Evolutionary conservation across 2,113 vertebrate genomes (phyloP), one percentile per base, ranked within the genome.

Genomic region (Pantherophis guttatus): DNA sequence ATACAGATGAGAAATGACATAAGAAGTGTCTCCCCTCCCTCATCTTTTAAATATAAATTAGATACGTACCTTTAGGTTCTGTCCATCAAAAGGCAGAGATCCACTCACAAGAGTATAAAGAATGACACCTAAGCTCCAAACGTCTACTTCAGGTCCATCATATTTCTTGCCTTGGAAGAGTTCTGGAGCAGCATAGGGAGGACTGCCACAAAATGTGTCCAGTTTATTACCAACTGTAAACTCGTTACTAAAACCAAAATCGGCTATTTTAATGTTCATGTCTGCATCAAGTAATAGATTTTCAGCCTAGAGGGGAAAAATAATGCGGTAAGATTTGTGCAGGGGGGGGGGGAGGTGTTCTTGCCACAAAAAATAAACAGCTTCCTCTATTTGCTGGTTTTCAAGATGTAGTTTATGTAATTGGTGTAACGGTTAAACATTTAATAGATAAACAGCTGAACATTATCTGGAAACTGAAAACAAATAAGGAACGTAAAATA

Each of bases 211-310:
- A 97, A 99, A 99, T 5, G 99, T 99, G 94, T 99, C 99, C 98
- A 99, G 98, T 98, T 99, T 99, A 98, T 98, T 99, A 96, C 99
- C 99, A 52, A 99, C 94, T 90, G 98, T 99, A 98, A 99, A 99
- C 98, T 99, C 99, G 92, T 99, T 99, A 95, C 99, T 99, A 97
- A 99, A 99, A 96, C 99, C 99, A 89, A 99, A 99, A 95, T 99
- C 99, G 53, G 99, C 99, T 94, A 99, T 99, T 98, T 99, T 99
- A 96, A 99, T 99, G 97, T 99, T 99, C 99, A 99, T 99, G 98
- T 99, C 99, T 50, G 99, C 99, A 95, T 99, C 99, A 92, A 99
- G 98, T 91, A 99, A 98, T 57, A 99, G 97, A 98, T 99, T 99
- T 98, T 99, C 99, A 93, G 99, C 99, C 99, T 99, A 96, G 87